These are phyloP conservation scores for Macropis europaea DNA, from an alignment of 2,888 invertebrate genomes.

Conservation along the genomic window DNA sequence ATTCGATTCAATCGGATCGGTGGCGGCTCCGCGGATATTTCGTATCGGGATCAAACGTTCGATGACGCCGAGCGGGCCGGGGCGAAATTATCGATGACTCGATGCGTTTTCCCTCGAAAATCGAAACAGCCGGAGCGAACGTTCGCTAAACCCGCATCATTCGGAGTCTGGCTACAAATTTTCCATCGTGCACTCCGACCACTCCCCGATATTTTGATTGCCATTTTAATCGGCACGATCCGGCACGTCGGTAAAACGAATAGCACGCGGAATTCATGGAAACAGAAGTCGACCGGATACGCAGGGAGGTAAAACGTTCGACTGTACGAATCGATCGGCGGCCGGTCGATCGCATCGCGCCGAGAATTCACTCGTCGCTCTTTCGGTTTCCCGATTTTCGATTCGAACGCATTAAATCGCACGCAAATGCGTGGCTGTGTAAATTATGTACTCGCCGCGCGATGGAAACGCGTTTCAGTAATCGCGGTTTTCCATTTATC, in stretches of 20 bases:
- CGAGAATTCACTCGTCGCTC: slow-evolving; percentile 11
- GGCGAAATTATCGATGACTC: too few relatives aligned
- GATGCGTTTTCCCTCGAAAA: too few relatives aligned
- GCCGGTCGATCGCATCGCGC: slow-evolving; percentile 5
- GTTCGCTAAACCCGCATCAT: too few relatives aligned
- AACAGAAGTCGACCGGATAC: slow-evolving; percentile 11
- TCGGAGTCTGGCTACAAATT: too few relatives aligned
- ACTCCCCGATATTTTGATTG: too few relatives aligned
- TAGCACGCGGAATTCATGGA: not conserved
- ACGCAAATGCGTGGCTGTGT: not conserved
- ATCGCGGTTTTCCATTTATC: slow-evolving; percentile 32
- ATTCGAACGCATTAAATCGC: slow-evolving; percentile 7
- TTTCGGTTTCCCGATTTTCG: slow-evolving; percentile 9
- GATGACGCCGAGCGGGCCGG: too few relatives aligned
- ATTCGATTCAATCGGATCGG: too few relatives aligned
- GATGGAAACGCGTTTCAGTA: slow-evolving; percentile 19
- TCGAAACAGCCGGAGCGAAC: too few relatives aligned
- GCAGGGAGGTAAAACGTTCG: not conserved
- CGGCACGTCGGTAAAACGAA: slow-evolving; percentile 4
- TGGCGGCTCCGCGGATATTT: too few relatives aligned
- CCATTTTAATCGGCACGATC: slow-evolving; percentile 24
- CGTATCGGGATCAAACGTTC: too few relatives aligned
- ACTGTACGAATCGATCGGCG: not conserved
- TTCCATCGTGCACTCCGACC: too few relatives aligned
- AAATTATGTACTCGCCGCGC: slow-evolving; percentile 12